Evolutionary conservation across 2,888 invertebrate species (phyloP).

Genomic region (Lymantria dispar): DNA sequence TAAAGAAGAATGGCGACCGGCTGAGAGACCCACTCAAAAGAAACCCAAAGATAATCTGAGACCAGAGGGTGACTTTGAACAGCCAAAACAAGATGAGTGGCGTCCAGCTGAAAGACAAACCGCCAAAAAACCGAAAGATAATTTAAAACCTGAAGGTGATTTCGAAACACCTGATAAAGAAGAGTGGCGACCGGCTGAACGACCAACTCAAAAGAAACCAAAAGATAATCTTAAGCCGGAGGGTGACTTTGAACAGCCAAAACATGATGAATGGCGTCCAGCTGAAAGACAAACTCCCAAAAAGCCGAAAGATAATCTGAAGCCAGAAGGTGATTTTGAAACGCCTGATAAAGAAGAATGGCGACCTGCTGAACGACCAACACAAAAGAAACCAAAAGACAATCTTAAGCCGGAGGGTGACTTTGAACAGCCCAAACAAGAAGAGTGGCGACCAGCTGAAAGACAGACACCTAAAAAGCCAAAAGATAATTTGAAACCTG

Average conservation of each 20-base stretch:
- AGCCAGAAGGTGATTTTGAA: conserved; percentile 75
- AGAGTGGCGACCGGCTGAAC: conserved; percentile 75
- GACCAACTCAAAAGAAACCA: conserved; percentile 78
- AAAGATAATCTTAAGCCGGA: conserved; percentile 82
- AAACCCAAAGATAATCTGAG: conserved; percentile 82
- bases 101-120: conserved; percentile 68
- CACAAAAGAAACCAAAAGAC: conserved; percentile 61
- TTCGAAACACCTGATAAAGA: conserved; percentile 53
- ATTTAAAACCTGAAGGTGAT: conserved; percentile 81
- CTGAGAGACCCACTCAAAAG: conserved; percentile 67
- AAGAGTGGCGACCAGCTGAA: conserved; percentile 60
- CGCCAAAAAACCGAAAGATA: conserved; percentile 80
- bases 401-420: conserved; percentile 66
- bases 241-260: conserved; percentile 79
- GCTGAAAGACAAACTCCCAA: conserved; percentile 51
- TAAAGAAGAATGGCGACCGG: conserved; percentile 64
- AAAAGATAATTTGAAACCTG: conserved; percentile 73
- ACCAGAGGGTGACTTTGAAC: conserved; percentile 80
- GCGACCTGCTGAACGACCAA: conserved; percentile 53
- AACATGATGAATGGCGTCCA: conserved; percentile 62
- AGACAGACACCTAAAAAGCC: conserved; percentile 54
- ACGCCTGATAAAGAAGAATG: conserved; percentile 61
- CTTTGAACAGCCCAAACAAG: conserved; percentile 57
- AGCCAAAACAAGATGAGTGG: conserved; percentile 62
- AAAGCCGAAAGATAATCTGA: conserved; percentile 77